These are phyloP conservation scores for Lithobates pipiens DNA, from an alignment of 2,797 vertebrate species.

Conservation along the genomic window DNA sequence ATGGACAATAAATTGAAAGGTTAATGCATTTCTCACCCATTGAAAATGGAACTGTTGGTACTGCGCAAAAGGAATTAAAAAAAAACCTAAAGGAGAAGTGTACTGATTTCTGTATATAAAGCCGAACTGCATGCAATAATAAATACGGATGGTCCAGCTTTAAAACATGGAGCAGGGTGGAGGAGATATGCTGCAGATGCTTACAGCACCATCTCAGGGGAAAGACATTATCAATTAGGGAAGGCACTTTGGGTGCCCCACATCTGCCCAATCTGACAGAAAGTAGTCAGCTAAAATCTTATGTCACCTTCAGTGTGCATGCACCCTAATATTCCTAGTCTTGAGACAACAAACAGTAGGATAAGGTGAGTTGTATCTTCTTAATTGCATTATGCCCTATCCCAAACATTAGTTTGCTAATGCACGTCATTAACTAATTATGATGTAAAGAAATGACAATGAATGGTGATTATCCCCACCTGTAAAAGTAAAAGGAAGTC, in stretches of 20 bases:
- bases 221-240: neutral
- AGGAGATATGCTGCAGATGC: neutral
- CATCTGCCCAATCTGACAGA: neutral
- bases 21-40: too few relatives aligned
- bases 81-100: too few relatives aligned
- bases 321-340: neutral
- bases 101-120: neutral
- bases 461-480: conserved; percentile 14
- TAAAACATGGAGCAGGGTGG: neutral
- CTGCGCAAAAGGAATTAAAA: too few relatives aligned
- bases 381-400: conserved; percentile 34
- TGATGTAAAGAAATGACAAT: conserved; percentile 5
- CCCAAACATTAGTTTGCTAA: conserved; percentile 23
- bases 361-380: conserved; percentile 1
- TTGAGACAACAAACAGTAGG: neutral
- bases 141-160: neutral
- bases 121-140: neutral
- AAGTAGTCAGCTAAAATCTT: neutral
- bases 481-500: conserved; percentile 58
- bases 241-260: neutral
- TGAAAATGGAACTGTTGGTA: too few relatives aligned
- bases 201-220: neutral
- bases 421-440: conserved; percentile 48
- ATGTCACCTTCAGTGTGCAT: neutral
- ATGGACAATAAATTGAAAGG: too few relatives aligned